These are phyloP conservation scores for Taxidea taxus DNA, from an alignment of 2,113 vertebrate genomes.

Conservation along the genomic window DNA sequence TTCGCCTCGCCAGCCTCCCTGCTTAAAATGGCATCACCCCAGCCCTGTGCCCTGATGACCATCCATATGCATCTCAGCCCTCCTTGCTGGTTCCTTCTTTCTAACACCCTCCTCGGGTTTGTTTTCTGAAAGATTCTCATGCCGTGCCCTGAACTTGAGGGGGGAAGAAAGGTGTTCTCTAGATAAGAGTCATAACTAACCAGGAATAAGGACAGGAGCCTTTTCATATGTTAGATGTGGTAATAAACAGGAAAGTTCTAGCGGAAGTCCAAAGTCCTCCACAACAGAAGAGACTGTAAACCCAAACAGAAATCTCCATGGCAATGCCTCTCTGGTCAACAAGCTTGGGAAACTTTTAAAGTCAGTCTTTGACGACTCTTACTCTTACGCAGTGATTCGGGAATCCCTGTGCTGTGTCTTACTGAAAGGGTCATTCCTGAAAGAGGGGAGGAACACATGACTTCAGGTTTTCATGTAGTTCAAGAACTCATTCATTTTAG, in stretches of 20 bases:
- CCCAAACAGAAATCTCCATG: conserved; percentile 54
- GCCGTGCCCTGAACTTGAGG: neutral
- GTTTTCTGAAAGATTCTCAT: neutral
- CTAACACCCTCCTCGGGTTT: neutral
- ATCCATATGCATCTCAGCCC: neutral
- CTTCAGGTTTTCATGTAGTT: neutral
- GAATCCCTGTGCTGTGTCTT: neutral
- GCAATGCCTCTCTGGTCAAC: conserved; percentile 34
- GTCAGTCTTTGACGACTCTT: neutral
- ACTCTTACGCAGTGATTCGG: neutral
- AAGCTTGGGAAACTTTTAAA: conserved; percentile 15
- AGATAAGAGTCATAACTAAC: neutral
- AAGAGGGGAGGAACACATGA: neutral
- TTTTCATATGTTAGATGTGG: neutral
- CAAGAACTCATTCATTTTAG: neutral
- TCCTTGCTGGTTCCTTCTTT: neutral
- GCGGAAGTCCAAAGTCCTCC: conserved; percentile 54
- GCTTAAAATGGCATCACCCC: neutral
- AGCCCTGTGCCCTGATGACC: too few relatives aligned
- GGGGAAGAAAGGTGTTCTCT: neutral
- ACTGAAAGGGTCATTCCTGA: neutral
- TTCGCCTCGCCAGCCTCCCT: neutral
- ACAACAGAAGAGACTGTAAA: conserved; percentile 2
- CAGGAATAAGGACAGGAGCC: neutral
- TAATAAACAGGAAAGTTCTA: neutral